Evolutionary conservation across 2,797 vertebrate species (phyloP).

Genomic region (Hapalemur alaotrensis): DNA sequence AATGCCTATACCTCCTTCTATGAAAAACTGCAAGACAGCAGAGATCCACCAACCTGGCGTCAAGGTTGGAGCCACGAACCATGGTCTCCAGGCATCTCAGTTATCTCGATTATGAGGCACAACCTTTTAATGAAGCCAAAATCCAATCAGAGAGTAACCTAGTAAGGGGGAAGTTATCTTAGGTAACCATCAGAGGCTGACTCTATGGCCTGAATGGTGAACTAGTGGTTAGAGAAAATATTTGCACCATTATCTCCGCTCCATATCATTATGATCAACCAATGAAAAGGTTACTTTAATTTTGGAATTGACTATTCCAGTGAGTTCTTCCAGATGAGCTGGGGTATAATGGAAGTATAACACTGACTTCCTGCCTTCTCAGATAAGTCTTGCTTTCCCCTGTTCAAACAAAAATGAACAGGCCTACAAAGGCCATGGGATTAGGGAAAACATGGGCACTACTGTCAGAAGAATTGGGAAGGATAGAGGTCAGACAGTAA

Average conservation of each 20-base stretch:
- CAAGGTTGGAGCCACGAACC: not conserved
- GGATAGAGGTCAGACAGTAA: not conserved
- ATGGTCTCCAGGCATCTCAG: no score
- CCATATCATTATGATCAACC: not conserved
- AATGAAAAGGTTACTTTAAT: not conserved
- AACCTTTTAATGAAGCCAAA: not conserved
- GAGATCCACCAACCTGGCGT: not conserved
- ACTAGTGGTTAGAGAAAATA: not conserved
- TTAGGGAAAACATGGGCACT: not conserved
- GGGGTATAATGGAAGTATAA: not conserved
- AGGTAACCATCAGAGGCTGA: not conserved
- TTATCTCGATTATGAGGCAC: not conserved
- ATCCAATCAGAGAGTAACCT: not conserved
- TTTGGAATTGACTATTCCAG: not conserved
- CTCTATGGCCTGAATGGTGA: not conserved
- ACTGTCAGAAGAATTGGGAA: not conserved
- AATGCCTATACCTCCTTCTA: not conserved
- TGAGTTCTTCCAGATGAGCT: not conserved
- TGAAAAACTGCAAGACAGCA: not conserved
- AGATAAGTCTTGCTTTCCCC: not conserved
- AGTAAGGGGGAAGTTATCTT: not conserved
- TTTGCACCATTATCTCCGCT: not conserved
- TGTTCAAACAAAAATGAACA: not conserved
- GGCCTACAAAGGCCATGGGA: not conserved
- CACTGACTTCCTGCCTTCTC: not conserved